These are phyloP conservation scores for Neomonachus schauinslandi DNA, from an alignment of 2,113 vertebrate species.

Conservation along the genomic window DNA sequence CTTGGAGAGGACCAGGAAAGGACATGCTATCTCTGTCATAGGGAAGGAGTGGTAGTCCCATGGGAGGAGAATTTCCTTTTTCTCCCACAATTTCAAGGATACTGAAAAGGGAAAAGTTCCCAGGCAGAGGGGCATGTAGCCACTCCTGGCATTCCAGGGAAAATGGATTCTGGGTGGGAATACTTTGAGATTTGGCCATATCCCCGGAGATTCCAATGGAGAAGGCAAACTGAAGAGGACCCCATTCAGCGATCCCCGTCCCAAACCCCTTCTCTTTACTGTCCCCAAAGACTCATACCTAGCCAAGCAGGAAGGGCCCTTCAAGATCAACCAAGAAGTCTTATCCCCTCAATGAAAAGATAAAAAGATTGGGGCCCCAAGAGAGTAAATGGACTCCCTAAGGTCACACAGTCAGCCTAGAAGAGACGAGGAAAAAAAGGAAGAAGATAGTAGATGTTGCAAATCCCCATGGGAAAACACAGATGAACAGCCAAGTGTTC, in stretches of 20 bases:
- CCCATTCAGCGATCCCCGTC: not conserved
- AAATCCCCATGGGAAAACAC: not conserved
- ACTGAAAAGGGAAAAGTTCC: not conserved
- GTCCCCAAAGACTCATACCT: not conserved
- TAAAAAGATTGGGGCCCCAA: not conserved
- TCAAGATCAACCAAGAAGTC: not conserved
- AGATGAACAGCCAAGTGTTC: not conserved
- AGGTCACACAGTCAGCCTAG: not conserved
- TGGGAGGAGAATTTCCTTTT: not conserved
- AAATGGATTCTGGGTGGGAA: not conserved
- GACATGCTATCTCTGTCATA: not conserved
- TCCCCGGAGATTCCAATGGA: not conserved
- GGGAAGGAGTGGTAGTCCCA: not conserved
- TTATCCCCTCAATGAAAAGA: conserved; percentile 25
- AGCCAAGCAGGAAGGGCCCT: not conserved
- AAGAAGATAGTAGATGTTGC: not conserved
- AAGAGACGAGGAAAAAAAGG: not conserved
- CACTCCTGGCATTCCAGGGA: not conserved
- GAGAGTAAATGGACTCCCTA: not conserved
- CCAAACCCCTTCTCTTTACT: not conserved
- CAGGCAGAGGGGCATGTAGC: not conserved
- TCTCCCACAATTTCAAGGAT: not conserved
- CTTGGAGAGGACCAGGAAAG: not conserved
- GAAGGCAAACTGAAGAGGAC: not conserved
- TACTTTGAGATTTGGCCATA: conserved; percentile 1